Percentiles rank a stretch among this genome's conserved stretches.
phyloP scores from a whole-genome alignment of 2,797 vertebrate genomes.

The Enteromius anoplus region DNA sequence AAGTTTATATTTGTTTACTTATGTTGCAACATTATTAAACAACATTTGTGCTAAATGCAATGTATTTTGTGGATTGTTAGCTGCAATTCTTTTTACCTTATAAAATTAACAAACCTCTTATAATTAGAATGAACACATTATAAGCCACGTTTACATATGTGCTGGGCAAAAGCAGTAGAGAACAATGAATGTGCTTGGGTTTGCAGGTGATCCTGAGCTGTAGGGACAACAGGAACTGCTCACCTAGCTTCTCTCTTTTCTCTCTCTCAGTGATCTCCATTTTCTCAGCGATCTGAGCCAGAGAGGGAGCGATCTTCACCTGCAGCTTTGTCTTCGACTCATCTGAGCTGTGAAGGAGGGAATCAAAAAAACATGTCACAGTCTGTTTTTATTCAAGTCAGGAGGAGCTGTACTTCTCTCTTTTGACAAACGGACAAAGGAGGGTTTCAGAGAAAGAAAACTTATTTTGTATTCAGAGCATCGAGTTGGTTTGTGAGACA shows the following conservation, averaged over 20 bases:
- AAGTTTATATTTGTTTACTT: neutral
- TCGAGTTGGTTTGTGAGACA: neutral
- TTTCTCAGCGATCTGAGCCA: constrained; percentile 84
- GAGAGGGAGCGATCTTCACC: constrained; percentile 81
- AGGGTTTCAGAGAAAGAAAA: neutral
- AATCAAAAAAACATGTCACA: constrained; percentile 18
- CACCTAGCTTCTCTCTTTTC: constrained; percentile 67
- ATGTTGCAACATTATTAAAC: neutral
- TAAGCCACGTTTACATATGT: neutral
- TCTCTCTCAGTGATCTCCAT: constrained; percentile 73
- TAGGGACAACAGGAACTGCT: constrained; percentile 20
- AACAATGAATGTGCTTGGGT: neutral
- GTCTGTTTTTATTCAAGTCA: neutral
- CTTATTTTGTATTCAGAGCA: neutral
- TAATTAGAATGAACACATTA: neutral
- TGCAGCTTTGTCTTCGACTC: constrained; percentile 80
- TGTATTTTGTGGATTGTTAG: neutral
- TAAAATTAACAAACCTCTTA: no score
- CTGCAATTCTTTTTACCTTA: neutral
- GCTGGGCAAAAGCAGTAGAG: neutral
- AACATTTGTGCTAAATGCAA: no score
- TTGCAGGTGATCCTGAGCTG: neutral
- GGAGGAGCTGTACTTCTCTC: neutral
- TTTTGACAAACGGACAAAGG: neutral
- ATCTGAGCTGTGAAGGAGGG: constrained; percentile 72